Conservation (phyloP, 2,113 vertebrate species). For the Dasypus novemcinctus region DNA sequence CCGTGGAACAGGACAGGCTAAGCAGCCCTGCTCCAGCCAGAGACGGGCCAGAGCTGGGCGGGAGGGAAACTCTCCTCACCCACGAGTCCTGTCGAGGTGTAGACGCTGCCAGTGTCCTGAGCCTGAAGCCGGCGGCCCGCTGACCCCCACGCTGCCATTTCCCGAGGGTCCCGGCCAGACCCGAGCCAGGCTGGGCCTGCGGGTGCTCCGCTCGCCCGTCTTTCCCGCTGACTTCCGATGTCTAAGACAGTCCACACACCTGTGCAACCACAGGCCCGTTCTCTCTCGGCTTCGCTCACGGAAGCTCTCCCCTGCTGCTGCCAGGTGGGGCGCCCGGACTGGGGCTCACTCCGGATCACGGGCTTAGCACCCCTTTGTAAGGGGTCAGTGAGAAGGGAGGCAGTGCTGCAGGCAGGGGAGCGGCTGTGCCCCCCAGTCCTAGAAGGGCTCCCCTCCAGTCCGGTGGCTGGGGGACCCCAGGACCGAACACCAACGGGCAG, state of each 20-base stretch:
- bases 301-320: background rate
- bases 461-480: too few relatives aligned
- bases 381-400: background rate
- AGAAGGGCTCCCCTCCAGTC: background rate
- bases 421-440: constrained; percentile 44
- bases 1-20: too few relatives aligned
- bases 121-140: background rate
- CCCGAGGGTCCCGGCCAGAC: background rate
- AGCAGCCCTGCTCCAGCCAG: too few relatives aligned
- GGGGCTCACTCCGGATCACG: background rate
- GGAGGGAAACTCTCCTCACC: background rate
- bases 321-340: too few relatives aligned
- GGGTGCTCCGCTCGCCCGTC: fast-evolving
- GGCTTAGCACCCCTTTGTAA: background rate
- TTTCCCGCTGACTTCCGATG: background rate
- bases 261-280: background rate
- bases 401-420: background rate
- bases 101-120: background rate
- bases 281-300: background rate
- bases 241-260: background rate
- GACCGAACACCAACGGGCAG: too few relatives aligned
- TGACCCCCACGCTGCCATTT: background rate
- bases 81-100: background rate
- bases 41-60: too few relatives aligned
- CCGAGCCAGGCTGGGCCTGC: background rate